Evolutionary conservation across 2,113 vertebrate genomes (phyloP).

Genomic region (Anolis carolinensis): DNA sequence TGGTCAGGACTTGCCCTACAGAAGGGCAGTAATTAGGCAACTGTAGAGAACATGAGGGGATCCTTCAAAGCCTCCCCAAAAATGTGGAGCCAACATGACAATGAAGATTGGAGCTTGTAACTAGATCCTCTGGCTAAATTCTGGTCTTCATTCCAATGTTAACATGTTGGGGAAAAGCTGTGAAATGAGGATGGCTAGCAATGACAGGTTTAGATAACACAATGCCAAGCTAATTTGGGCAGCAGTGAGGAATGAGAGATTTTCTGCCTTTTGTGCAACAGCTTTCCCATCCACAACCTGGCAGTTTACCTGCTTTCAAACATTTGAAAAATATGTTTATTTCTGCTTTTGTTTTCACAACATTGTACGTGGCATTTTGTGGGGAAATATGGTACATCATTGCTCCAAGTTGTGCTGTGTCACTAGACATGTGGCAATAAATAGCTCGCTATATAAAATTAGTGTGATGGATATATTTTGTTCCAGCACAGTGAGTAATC

Average conservation of each 20-base stretch:
- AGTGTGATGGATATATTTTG: slow-evolving; percentile 26
- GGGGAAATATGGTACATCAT: neutral
- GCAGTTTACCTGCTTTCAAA: neutral
- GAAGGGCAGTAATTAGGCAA: neutral
- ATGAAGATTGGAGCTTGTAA: neutral
- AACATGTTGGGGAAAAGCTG: fast-evolving
- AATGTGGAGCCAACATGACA: neutral
- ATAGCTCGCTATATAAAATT: slow-evolving; percentile 48
- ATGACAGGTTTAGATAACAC: slow-evolving; percentile 1
- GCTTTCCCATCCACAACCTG: neutral
- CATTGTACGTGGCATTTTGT: neutral
- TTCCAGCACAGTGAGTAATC: slow-evolving; percentile 25
- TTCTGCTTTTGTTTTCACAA: slow-evolving; percentile 30
- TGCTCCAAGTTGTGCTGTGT: slow-evolving; percentile 25
- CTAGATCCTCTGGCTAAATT: neutral
- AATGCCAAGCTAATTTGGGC: neutral
- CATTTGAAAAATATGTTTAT: neutral
- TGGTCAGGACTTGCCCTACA: neutral
- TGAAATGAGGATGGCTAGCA: neutral
- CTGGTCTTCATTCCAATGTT: neutral
- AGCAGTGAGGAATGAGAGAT: neutral
- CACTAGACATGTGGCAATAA: slow-evolving; percentile 40
- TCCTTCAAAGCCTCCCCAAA: neutral
- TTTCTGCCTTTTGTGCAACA: neutral
- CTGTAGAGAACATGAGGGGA: neutral